Evolutionary conservation across 2,888 invertebrate genomes (phyloP).

Genomic region (Acleris holmiana): DNA sequence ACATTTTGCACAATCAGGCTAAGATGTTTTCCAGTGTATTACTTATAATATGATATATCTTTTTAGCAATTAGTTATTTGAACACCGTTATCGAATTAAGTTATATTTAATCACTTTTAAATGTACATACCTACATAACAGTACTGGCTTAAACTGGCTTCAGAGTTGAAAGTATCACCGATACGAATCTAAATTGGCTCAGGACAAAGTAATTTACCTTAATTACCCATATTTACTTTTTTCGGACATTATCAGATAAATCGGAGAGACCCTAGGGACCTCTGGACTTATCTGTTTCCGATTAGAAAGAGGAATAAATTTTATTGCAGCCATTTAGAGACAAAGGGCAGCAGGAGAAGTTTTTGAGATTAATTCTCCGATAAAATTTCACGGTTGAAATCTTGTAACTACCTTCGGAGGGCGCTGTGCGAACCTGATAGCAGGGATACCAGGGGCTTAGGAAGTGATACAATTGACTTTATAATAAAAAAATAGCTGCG

Average conservation of each 20-base stretch:
- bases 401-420: slow-evolving; percentile 66
- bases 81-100: too few species aligned
- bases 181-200: slow-evolving; percentile 27
- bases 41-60: too few species aligned
- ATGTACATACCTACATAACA: too few species aligned
- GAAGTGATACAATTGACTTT: slow-evolving; percentile 42
- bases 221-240: slow-evolving; percentile 43
- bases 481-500: neutral
- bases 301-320: slow-evolving; percentile 73
- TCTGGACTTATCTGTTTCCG: slow-evolving; percentile 68
- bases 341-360: slow-evolving; percentile 71
- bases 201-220: slow-evolving; percentile 24
- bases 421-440: slow-evolving; percentile 62
- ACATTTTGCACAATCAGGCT: too few species aligned
- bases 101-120: too few species aligned
- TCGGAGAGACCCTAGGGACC: slow-evolving; percentile 53
- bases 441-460: slow-evolving; percentile 52
- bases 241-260: slow-evolving; percentile 35
- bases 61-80: too few species aligned
- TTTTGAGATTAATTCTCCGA: slow-evolving; percentile 81
- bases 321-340: slow-evolving; percentile 66
- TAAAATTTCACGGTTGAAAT: slow-evolving; percentile 80
- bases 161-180: slow-evolving; percentile 3
- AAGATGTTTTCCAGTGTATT: too few species aligned
- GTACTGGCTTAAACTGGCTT: neutral